Conservation (phyloP, 2,113 vertebrate species). For the Hystrix brachyura region DNA sequence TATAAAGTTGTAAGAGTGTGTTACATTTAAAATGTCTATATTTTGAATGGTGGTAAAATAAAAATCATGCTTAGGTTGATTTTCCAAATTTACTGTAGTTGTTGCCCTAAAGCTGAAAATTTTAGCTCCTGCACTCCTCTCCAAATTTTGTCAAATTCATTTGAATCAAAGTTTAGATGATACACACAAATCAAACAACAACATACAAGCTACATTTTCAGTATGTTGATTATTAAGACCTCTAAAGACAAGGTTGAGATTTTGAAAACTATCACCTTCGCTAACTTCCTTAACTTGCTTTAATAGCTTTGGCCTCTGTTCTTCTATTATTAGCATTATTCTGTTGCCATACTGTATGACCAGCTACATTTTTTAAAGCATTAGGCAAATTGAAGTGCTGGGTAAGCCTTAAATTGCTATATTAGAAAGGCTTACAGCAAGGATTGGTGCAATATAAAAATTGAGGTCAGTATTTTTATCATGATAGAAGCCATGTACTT, state of each 20-base stretch:
- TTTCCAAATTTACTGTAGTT: slow-evolving; percentile 58
- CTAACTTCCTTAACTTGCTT: not conserved
- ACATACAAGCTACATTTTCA: not conserved
- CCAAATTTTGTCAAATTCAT: slow-evolving; percentile 14
- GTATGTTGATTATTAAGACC: not conserved
- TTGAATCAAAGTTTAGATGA: slow-evolving; percentile 46
- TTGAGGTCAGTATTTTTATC: slow-evolving; percentile 67
- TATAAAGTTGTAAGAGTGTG: not conserved
- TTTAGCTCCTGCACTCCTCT: slow-evolving; percentile 50
- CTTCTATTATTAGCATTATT: not conserved
- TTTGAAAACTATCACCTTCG: not conserved
- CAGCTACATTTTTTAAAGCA: slow-evolving; percentile 54
- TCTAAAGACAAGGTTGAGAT: not conserved
- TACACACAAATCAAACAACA: not conserved
- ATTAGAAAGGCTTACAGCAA: slow-evolving; percentile 43
- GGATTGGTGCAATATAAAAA: slow-evolving; percentile 43
- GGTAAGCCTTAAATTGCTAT: slow-evolving; percentile 48
- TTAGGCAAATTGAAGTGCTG: slow-evolving; percentile 53
- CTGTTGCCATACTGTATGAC: not conserved
- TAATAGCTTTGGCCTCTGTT: not conserved
- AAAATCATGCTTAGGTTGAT: slow-evolving; percentile 65
- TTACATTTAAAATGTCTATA: slow-evolving; percentile 72
- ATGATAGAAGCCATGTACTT: not conserved
- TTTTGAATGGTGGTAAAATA: slow-evolving; percentile 34
- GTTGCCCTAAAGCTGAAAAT: not conserved